Percentiles rank a stretch among this genome's conserved stretches.
Conservation (phyloP, 2,113 vertebrate genomes). For the Speoplatyrhinus poulsoni region DNA sequence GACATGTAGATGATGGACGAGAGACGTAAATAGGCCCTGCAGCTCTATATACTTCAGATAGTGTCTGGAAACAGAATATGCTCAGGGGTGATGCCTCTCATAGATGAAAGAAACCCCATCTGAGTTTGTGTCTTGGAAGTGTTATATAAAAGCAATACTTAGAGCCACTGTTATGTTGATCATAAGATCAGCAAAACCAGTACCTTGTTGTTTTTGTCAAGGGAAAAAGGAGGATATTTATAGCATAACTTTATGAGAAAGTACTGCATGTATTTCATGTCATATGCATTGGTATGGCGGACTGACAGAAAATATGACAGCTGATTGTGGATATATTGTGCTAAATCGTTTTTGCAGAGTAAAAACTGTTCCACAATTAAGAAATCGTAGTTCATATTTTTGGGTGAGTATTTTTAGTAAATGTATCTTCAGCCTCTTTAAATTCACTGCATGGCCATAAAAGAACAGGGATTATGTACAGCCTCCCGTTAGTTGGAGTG, state of each 20-base stretch:
- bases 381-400: not conserved
- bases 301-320: slow-evolving; percentile 5
- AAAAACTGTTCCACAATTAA: not conserved
- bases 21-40: slow-evolving; percentile 26
- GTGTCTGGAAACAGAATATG: slow-evolving; percentile 19
- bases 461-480: not conserved
- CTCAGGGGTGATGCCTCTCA: slow-evolving; percentile 17
- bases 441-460: slow-evolving; percentile 4
- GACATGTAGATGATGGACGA: slow-evolving; percentile 43
- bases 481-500: not conserved
- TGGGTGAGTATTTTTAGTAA: not conserved
- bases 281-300: not conserved
- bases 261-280: not conserved
- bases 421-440: not conserved
- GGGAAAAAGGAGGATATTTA: slow-evolving; percentile 7
- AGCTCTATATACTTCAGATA: slow-evolving; percentile 32
- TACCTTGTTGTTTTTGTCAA: not conserved
- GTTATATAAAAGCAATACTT: slow-evolving; percentile 10
- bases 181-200: slow-evolving; percentile 18
- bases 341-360: not conserved
- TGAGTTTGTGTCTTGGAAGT: slow-evolving; percentile 18
- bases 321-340: not conserved
- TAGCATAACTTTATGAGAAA: slow-evolving; percentile 2
- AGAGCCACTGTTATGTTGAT: slow-evolving; percentile 11
- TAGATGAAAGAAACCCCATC: slow-evolving; percentile 19